Percentiles rank a stretch among this genome's conserved stretches.
Conservation (phyloP, 2,797 vertebrate genomes). For the Onychomys leucogaster region DNA sequence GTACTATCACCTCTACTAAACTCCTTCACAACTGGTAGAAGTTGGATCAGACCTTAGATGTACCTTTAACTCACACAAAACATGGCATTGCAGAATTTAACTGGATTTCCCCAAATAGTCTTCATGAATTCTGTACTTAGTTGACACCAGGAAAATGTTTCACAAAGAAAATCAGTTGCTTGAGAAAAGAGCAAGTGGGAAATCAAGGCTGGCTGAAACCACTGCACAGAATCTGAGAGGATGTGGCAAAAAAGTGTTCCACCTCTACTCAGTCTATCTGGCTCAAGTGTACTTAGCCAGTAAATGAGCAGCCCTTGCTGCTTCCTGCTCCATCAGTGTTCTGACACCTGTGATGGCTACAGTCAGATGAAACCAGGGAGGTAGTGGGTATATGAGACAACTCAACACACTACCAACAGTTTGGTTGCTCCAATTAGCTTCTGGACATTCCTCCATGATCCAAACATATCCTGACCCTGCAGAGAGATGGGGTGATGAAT, state of each 20-base stretch:
- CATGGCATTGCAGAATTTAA: not conserved
- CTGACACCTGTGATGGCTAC: not conserved
- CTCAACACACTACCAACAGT: not conserved
- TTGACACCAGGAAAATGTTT: not conserved
- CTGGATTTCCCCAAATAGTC: not conserved
- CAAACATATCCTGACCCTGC: fast-evolving
- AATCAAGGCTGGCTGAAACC: not conserved
- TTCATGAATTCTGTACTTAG: not conserved
- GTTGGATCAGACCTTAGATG: not conserved
- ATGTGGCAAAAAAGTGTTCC: not conserved
- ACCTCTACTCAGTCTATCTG: not conserved
- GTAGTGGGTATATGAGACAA: not conserved
- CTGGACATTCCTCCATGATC: not conserved
- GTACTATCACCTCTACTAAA: not conserved
- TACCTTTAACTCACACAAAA: not conserved
- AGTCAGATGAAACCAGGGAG: not conserved
- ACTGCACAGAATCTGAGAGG: not conserved
- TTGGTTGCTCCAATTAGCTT: not conserved
- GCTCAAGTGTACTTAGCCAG: not conserved
- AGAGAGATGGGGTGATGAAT: not conserved
- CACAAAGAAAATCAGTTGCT: not conserved
- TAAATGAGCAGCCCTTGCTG: not conserved
- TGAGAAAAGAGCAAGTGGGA: not conserved
- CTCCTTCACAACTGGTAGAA: not conserved
- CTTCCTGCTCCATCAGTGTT: not conserved